phyloP scores from a whole-genome alignment of 2,797 vertebrate species.

The Pteronotus mesoamericanus region DNA sequence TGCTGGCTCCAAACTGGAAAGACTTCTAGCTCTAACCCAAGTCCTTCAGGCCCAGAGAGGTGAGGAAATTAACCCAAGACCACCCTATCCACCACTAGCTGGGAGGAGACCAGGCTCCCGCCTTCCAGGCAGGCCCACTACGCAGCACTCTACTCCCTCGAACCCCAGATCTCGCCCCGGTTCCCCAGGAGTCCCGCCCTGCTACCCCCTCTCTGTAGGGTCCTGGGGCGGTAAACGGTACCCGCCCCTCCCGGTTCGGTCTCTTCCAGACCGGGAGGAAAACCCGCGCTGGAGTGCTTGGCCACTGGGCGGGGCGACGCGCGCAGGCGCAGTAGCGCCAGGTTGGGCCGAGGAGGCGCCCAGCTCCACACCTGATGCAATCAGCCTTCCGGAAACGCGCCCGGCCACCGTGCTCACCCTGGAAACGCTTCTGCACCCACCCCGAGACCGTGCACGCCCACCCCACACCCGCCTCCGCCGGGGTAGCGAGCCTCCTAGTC shows the following conservation, averaged over 20 bases:
- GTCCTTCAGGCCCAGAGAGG: neutral
- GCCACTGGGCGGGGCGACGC: neutral
- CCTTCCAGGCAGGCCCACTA: neutral
- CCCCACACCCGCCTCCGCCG: fast-evolving
- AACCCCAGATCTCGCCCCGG: no score
- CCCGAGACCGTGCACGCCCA: neutral
- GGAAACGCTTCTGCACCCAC: conserved; percentile 74
- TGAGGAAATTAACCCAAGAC: neutral
- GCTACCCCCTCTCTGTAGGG: neutral
- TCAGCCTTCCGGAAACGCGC: conserved; percentile 78
- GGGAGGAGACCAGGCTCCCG: neutral
- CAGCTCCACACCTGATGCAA: conserved; percentile 72
- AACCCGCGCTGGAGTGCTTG: conserved; percentile 42
- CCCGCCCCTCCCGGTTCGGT: fast-evolving
- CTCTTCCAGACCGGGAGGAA: neutral
- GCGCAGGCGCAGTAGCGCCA: conserved; percentile 68
- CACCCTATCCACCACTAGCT: neutral
- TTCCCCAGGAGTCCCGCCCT: neutral
- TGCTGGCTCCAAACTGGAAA: neutral
- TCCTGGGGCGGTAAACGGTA: neutral
- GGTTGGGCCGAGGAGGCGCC: conserved; percentile 57
- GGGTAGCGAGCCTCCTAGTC: fast-evolving
- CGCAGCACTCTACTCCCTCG: neutral
- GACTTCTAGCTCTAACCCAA: neutral
- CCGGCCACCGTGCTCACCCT: conserved; percentile 56